Base-by-base conservation (phyloP, 2,888 invertebrate genomes). In the Chesias legatella region DNA sequence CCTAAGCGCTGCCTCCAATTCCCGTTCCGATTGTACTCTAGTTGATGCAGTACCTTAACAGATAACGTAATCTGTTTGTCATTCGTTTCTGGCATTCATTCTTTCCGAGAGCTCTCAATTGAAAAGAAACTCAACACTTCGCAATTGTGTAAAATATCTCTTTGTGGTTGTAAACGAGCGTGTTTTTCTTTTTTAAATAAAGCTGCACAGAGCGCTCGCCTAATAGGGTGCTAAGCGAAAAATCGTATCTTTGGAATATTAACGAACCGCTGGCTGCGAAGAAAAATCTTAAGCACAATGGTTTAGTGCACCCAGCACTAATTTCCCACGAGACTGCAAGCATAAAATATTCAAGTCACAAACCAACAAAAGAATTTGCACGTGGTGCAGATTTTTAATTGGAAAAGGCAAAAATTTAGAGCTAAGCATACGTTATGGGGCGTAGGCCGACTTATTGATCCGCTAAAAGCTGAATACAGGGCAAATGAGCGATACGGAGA, bases 281-380 rank as follows among this genome's bases (percentile, higher is more conserved):
- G 60, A 56, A 66, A 66, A 73, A 65, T 67, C 66, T 69, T 63
- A 63, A 67, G 54, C 64, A 71, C 73, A 73, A 73, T 71, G 56
- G 66, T 56, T 68, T 63, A 64, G 60, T 71, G 68, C 71, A 72
- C 62, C 71, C 54, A 65, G 59, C 65, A 68, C 64, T 73, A 76
- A 80, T 80, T 81, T 79, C 72, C 73, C 74, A 58, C 51, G 67
- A 67, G 75, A 56, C 60, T 68, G 67, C 69, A 69, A 67, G 57
- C 63, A 63, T 73, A 70, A 75, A 78, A 78, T 74, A 79, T 79
- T 79, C 68, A 75, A 67, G 72, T 63, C 68, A 59, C 66, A 69
- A 60, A 66, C 59, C 56, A 50, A 50, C 51, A 39, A 66, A 69
- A 71, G 66, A 73, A 69, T 70, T 70, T 51, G 59, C 59, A 60